Evolutionary conservation across 2,113 vertebrate species (phyloP), one percentile per base, ranked within the genome.

Genomic region (Psephotus haematonotus): DNA sequence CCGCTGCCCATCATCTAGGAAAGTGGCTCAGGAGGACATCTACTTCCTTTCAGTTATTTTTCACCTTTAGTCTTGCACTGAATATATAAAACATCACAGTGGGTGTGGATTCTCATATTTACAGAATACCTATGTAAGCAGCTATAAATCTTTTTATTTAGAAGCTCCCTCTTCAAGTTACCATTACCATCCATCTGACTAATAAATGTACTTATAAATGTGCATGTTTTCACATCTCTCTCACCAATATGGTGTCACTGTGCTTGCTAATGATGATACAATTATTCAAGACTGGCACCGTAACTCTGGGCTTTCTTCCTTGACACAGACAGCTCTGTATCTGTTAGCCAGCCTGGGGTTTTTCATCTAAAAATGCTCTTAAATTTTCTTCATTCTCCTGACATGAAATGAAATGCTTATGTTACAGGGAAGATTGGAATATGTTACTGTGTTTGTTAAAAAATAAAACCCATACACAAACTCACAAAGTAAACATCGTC

Each of bases 21-120:
- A 86, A 96, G 93, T 11, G 23, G 82, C 79, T 96, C 77, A 88
- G 86, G 86, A 94, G 57, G 77, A 86, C 41, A 92, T 11, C 76
- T 64, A 81, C 47, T 92, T 93, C 29, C 68, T 92, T 92, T 75
- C 15, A 27, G 80, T 78, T 83, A 60, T 94, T 96, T 94, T 93
- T 96, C 92, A 86, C 88, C 74, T 93, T 85, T 88, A 44, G 52
- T 91, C 81, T 91, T 91, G 43, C 0, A 0, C 77, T 85, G 83
- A 96, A 91, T 79, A 59, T 53, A 79, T 76, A 62, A 87, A 89
- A 92, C 53, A 89, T 72, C 90, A 72, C 95, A 93, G 86, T 84
- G 62, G 69, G 83, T 89, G 76, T 65, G 31, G 86, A 93, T 91
- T 94, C 92, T 69, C 60, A 8, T 81, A 77, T 95, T 75, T 74